phyloP scores from a whole-genome alignment of 2,888 invertebrate genomes.

The Orchesellides sinensis region DNA sequence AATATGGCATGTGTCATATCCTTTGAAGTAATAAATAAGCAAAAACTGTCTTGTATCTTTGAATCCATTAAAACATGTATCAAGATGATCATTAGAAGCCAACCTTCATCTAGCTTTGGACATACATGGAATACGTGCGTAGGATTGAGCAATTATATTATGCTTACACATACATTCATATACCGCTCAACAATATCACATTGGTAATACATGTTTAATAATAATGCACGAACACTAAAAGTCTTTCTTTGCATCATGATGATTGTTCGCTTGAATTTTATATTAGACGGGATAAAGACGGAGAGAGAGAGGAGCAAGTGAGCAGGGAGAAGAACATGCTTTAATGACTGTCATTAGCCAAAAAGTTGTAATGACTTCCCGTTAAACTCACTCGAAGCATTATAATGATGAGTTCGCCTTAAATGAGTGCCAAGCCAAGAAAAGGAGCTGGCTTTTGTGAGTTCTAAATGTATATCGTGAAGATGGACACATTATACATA shows the following conservation, averaged over 20 bases:
- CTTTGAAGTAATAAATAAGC: slow-evolving; percentile 3
- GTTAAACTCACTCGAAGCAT: slow-evolving; percentile 60
- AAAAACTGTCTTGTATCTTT: not conserved
- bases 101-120: not conserved
- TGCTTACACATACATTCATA: not conserved
- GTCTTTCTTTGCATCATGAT: not conserved
- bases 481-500: too few relatives aligned
- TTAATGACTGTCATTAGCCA: slow-evolving; percentile 70
- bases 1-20: slow-evolving; percentile 16
- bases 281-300: not conserved
- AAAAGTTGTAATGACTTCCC: slow-evolving; percentile 71
- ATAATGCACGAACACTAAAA: not conserved
- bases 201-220: not conserved
- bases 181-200: too few relatives aligned
- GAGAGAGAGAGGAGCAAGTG: slow-evolving; percentile 5
- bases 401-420: slow-evolving; percentile 58
- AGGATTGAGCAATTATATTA: slow-evolving; percentile 37
- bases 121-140: slow-evolving; percentile 50
- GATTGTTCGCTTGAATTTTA: not conserved
- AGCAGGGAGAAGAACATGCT: slow-evolving; percentile 54
- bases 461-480: too few relatives aligned
- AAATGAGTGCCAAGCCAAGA: slow-evolving; percentile 59
- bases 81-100: slow-evolving; percentile 15
- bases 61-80: slow-evolving; percentile 16
- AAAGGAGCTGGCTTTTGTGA: slow-evolving; percentile 12